Evolutionary conservation across 2,113 vertebrate genomes (phyloP), one percentile per base, ranked within the genome.

Genomic region (Corvus cornix): DNA sequence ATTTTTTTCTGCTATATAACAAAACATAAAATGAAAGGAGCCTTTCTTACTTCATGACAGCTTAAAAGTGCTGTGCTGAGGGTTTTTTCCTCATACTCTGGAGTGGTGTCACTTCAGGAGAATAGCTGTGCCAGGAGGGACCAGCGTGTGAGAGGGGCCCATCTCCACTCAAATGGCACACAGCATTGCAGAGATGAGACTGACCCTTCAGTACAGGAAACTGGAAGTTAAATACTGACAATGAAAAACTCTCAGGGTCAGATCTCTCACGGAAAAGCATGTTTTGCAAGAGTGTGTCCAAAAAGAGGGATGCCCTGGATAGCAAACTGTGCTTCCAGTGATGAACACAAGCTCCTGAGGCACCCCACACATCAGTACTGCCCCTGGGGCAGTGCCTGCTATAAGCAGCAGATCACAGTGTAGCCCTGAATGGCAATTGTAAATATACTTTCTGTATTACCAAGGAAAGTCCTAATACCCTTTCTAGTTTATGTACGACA

Each of bases 1-100:
- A 76, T 92, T 96, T 88, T 88, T 97, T 94, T 93, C 93, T 94
- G 73, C 95, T 92, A 44, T 70, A 92, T 86, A 97, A 85, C 49
- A 91, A 66, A 89, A 84, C 74, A 66, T 80, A 95, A 94, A 92
- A 93, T 77, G 77, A 94, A 97, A 91, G 92, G 87, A 97, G 39
- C 14, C 56, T 94, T 96, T 94, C 92, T 95, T 89, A 77, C 74
- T 84, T 86, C 74, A 52, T 90, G 95, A 94, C 67, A 84, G 55
- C 4, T 33, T 72, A 84, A 84, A 94, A 93, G 48, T 86, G 84
- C 92, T 93, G 92, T 41, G 67, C 35, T 90, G 82, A 67, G 82
- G 83, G 69, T 80, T 90, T 78, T 44, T 63, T 3, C 2, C 52
- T 84, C 86, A 80, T 46, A 84, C 37, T 94, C 85, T 81, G 70